Evolutionary conservation across 1,140 invertebrate species (phyloP).

Genomic region (Mamestra configurata): DNA sequence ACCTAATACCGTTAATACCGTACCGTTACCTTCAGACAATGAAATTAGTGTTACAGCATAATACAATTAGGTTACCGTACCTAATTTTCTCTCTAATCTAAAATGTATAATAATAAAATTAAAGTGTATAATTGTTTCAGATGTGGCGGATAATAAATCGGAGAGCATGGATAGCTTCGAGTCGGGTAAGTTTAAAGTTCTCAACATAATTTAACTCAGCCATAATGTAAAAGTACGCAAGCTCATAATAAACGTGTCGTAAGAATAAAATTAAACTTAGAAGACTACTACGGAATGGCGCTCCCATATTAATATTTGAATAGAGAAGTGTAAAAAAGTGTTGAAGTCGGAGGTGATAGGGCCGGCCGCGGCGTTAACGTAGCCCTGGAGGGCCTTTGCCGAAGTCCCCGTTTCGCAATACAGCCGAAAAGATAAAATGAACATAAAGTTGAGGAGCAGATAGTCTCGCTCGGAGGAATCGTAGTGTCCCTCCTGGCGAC

Average conservation of each 20-base stretch:
- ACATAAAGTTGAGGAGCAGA: slow-evolving; percentile 86
- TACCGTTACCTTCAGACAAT: too few relatives aligned
- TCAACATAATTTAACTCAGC: slow-evolving; percentile 1
- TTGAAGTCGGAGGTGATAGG: slow-evolving; percentile 69
- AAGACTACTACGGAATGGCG: slow-evolving; percentile 52
- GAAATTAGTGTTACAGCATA: too few relatives aligned
- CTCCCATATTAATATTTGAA: slow-evolving; percentile 80
- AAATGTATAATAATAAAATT: background rate
- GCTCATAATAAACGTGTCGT: slow-evolving; percentile 50
- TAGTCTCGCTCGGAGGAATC: slow-evolving; percentile 83
- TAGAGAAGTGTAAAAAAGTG: slow-evolving; percentile 78
- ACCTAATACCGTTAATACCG: too few relatives aligned
- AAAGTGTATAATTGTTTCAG: slow-evolving; percentile 73
- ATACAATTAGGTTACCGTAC: too few relatives aligned
- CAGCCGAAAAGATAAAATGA: slow-evolving; percentile 86
- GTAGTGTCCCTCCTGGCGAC: slow-evolving; percentile 82
- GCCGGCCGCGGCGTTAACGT: slow-evolving; percentile 78
- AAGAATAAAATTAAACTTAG: slow-evolving; percentile 61
- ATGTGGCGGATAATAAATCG: slow-evolving; percentile 80
- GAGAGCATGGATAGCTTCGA: slow-evolving; percentile 86
- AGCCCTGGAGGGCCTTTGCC: slow-evolving; percentile 83
- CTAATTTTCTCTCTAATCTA: background rate
- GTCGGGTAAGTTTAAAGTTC: slow-evolving; percentile 75
- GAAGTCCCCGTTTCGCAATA: slow-evolving; percentile 82
- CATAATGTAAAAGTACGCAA: slow-evolving; percentile 18